Evolutionary conservation across 2,113 vertebrate genomes (phyloP), one percentile per base, ranked within the genome.

Genomic region (Phaetusa simplex): DNA sequence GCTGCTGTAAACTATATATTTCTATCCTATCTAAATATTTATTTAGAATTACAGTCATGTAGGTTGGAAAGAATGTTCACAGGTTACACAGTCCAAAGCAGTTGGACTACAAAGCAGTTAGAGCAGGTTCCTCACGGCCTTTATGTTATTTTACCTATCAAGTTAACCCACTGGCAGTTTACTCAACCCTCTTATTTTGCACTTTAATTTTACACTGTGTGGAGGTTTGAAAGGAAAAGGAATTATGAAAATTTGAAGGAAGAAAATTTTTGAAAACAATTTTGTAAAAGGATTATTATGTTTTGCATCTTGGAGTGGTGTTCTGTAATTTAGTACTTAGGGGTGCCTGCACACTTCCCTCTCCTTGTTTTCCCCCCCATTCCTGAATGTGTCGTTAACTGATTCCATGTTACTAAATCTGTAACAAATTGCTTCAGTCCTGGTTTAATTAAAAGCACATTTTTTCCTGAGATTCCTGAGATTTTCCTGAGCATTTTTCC

Each of bases 331-430:
- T 34, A 59, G 32, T 81, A 40, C 14, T 59, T 61, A 43, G 11
- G 11, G 6, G 0, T 88, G 19, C 9, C 11, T 73, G 12, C 36
- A 32, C 14, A 32, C 3, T 86, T 32, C 14, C 11, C 1, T 2
- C 5, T 47, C 36, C 9, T 56, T 32, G 29, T 56, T 71, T 71
- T 15, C 9, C 14, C 6, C 12, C 32, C 24, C 0, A 0, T 27
- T 74, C 29, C 65, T 88, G 36, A 77, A 73, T 30, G 21, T 76
- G 36, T 62, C 27, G 52, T 52, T 80, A 84, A 81, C 18, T 64
- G 34, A 74, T 56, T 58, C 22, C 47, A 64, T 55, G 27, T 56
- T 32, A 24, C 8, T 40, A 83, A 74, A 56, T 70, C 55, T 81
- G 5, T 71, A 92, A 92, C 71, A 81, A 77, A 42, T 26, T 47